Percentiles rank a stretch among this genome's conserved stretches.
Conservation (phyloP, 2,888 invertebrate genomes). For the Zygogramma bicolorata region DNA sequence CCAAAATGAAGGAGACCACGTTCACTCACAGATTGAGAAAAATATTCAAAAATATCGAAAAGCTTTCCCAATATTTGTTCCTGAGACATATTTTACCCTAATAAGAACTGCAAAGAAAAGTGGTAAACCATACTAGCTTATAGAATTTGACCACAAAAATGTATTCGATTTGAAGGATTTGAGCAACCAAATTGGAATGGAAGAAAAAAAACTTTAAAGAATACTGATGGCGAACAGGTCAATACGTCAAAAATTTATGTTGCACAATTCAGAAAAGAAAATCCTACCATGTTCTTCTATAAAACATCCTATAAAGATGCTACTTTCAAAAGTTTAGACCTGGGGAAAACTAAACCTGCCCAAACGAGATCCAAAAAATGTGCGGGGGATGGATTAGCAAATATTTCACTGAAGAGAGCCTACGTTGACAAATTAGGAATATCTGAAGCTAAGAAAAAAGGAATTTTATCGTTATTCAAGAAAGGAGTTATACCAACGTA, state of each 20-base stretch:
- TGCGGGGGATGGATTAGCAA: neutral
- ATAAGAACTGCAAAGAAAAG: constrained; percentile 30
- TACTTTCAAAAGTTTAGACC: constrained; percentile 10
- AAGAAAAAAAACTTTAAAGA: constrained; percentile 7
- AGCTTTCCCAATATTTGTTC: constrained; percentile 28
- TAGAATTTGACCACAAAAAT: constrained; percentile 5
- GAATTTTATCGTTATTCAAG: neutral
- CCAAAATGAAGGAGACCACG: constrained; percentile 31
- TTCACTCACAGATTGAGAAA: constrained; percentile 29
- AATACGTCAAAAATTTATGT: constrained; percentile 11
- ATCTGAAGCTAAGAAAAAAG: neutral
- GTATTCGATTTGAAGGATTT: constrained; percentile 14
- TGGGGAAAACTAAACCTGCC: constrained; percentile 3
- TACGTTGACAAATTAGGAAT: neutral
- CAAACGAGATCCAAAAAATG: neutral
- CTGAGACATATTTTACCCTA: constrained; percentile 30
- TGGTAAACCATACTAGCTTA: constrained; percentile 14
- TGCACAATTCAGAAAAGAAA: constrained; percentile 5
- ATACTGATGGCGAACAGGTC: constrained; percentile 1
- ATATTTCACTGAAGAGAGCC: neutral
- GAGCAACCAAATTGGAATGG: constrained; percentile 16
- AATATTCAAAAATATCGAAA: constrained; percentile 23
- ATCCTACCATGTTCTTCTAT: constrained; percentile 2
- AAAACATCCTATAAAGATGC: constrained; percentile 8
- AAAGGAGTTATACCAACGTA: neutral